Evolutionary conservation across 1,140 invertebrate species (phyloP).

Genomic region (Monomorium pharaonis): DNA sequence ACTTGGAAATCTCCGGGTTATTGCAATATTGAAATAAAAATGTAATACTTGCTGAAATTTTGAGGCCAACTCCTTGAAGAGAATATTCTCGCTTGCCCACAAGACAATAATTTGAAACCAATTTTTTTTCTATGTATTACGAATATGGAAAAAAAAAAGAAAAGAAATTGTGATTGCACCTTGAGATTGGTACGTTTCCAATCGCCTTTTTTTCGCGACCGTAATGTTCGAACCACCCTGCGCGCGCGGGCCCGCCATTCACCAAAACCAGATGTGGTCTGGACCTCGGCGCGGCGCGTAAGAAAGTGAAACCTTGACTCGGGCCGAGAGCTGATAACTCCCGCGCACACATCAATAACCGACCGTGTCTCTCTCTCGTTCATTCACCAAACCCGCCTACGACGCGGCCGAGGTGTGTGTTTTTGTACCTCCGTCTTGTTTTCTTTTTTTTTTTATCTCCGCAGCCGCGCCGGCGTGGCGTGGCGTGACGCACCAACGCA

Average conservation of each 20-base stretch:
- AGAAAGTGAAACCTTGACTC: slow-evolving; percentile 43
- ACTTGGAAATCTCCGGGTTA: no score
- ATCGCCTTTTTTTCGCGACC: not conserved
- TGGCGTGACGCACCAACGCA: not conserved
- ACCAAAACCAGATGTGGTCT: not conserved
- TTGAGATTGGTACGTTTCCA: not conserved
- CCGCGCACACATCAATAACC: not conserved
- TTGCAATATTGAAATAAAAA: no score
- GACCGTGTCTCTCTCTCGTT: not conserved
- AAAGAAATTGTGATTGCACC: not conserved
- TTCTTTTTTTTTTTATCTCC: not conserved
- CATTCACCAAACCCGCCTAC: slow-evolving; percentile 15
- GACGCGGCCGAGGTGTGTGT: not conserved
- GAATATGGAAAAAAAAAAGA: no score
- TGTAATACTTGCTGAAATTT: no score
- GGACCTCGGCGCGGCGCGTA: not conserved
- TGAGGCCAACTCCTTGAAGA: no score
- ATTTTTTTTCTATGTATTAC: no score
- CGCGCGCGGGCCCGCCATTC: slow-evolving; percentile 19
- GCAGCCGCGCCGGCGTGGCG: not conserved
- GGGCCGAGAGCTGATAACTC: slow-evolving; percentile 15
- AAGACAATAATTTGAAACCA: no score
- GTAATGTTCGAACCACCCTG: not conserved
- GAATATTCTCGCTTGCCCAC: no score
- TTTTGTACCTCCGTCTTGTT: not conserved